Base-by-base conservation (phyloP, 2,113 vertebrate species). In the Cyprichromis sp. region DNA sequence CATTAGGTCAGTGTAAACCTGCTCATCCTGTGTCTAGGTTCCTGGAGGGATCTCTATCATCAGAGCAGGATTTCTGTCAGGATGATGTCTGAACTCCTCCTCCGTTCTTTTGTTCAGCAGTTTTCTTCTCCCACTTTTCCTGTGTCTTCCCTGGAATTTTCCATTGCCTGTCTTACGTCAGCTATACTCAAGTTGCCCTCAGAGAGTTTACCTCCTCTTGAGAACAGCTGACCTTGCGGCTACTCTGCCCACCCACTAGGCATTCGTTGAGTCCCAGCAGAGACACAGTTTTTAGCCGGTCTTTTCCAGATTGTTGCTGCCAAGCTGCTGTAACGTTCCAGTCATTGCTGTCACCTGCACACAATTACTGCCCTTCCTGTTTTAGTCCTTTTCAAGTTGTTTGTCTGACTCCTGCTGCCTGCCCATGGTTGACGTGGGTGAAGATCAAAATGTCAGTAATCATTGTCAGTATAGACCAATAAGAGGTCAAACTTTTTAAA, bases 341-440 rank as follows among this genome's bases (percentile, higher is more conserved):
- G 45, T 52, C 45, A 34, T n/a, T 78, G 73, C 45, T 52, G 73
- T 79, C 83, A 66, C 81, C 89, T 92, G 89, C 83, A 47, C 45
- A 53, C 52, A 52, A 90, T 93, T 90, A 88, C 57, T 53, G 81
- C 6, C 13, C 83, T 79, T 86, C 87, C 42, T 84, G 78, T 40
- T 7, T 82, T 45, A 8, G 71, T 13, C 26, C 45, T 38, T 68
- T 34, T 29, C 24, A 50, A 76, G 71, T 29, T 76, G 42, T 50
- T 78, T 78, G 7, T 78, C 10, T 34, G 45, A 9, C 17, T 52
- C 26, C 29, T 8, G 29, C 73, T 2, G 45, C 45, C 45, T 34
- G 45, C 45, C 16, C 1, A 31, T 50, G 0, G 73, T 10, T 31
- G 26, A 50, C 2, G 16, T 12, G 42, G 42, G 71, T 8, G 68